Percentiles rank a stretch among this genome's conserved stretches.
phyloP scores from a whole-genome alignment of 2,113 vertebrate genomes.

The Pachyramphus minor region DNA sequence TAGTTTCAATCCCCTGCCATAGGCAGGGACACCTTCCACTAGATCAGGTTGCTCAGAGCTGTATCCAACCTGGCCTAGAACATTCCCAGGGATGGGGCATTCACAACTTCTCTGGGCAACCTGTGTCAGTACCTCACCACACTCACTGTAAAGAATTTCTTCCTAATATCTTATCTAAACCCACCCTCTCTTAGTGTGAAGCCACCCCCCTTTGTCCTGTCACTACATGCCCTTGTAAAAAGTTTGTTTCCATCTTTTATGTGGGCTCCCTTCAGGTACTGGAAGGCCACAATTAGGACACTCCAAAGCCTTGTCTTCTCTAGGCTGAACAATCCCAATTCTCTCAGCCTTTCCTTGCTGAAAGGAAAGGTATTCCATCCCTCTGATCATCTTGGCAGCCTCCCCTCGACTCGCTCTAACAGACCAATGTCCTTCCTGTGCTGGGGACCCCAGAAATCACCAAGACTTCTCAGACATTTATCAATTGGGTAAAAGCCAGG shows the following conservation, averaged over 20 bases:
- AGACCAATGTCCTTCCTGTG: neutral
- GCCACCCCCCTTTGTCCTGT: neutral
- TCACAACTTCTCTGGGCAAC: neutral
- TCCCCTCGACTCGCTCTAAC: neutral
- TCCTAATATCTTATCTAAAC: neutral
- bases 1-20: neutral
- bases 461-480: neutral
- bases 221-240: neutral
- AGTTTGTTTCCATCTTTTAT: neutral
- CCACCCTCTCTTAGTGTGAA: fast-evolving
- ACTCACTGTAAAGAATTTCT: neutral
- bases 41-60: neutral
- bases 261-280: neutral
- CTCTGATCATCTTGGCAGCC: neutral
- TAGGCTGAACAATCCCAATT: neutral
- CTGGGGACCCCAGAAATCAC: neutral
- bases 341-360: neutral
- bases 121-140: neutral
- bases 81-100: neutral
- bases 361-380: neutral
- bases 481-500: neutral
- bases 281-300: neutral
- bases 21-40: neutral
- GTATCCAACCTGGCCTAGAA: neutral
- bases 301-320: neutral